Evolutionary conservation across 30 jellyfish, hydroid and myxozoan species (phyloP), one percentile per base, ranked within the genome.

Genomic region (Nemopilema nomurai): DNA sequence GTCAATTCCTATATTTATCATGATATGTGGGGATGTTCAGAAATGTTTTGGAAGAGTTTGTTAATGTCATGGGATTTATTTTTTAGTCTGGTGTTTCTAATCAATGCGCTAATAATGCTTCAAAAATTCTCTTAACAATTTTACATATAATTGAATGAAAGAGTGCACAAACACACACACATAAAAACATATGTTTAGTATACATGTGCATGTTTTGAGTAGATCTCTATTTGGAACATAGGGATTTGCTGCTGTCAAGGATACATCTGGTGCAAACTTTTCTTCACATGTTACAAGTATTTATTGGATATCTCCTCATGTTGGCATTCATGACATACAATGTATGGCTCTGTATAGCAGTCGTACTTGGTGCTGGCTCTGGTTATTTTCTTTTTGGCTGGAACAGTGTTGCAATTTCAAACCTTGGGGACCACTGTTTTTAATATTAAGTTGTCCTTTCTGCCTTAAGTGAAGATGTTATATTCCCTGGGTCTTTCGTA

Each of bases 271-370:
- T 87, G 57, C 99, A 95, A 65, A 90, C 99, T 20, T 66, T 90
- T 24, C 91, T 95, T 62, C 97, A 95, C 87, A 95, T 90, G 97
- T 65, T 86, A 17, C 97, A 89, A 76, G 96, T 95, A 0, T 87
- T 89, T 52, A 25, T 87, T 29, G 99, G 99, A 24, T 95, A 95
- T 69, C 18, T 90, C 6, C 96, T 95, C 32, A 95, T 95, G 99
- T 76, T 95, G 83, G 99, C 99, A 21, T 85, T 95, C 75, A 95
- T 95, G 99, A 95, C 98, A 18, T 95, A 85, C 82, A 95, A 95
- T 73, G 95, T 71, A 1, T 95, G 99, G 99, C 63, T 95, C 3
- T 90, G 97, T 79, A 9, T 95, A 20, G 96, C 99, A 26, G 67
- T 95, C 25, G 90, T 95, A 13, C 76, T 95, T 18, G 99, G 99